phyloP scores from a whole-genome alignment of 92 coral and sea anemone species.

The Epizoanthus scotinus region DNA sequence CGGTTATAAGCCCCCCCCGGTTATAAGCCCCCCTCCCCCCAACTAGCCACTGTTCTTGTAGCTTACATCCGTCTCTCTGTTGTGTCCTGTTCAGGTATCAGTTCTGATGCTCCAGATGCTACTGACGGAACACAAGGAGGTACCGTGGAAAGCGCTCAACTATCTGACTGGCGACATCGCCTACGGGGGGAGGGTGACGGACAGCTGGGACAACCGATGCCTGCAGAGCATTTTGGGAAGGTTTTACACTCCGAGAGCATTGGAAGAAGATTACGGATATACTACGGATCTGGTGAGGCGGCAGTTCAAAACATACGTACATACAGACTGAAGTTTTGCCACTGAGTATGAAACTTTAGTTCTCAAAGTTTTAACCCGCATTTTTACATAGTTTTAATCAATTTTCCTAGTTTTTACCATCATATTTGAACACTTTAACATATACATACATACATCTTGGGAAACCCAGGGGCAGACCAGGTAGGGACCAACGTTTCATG shows the following conservation, averaged over 20 bases:
- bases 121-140: conserved; percentile 88
- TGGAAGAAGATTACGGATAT: conserved; percentile 83
- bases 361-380: too few species aligned
- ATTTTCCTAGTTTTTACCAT: too few species aligned
- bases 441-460: too few species aligned
- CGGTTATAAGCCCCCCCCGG: too few species aligned
- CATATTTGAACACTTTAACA: too few species aligned
- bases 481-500: neutral
- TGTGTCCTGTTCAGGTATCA: conserved; percentile 69
- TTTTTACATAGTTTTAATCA: too few species aligned
- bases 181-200: conserved; percentile 98
- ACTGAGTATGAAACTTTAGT: too few species aligned
- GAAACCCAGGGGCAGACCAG: too few species aligned
- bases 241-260: conserved; percentile 79
- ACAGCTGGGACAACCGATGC: conserved; percentile 95
- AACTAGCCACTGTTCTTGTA: neutral
- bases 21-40: too few species aligned
- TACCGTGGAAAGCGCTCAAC: conserved; percentile 89
- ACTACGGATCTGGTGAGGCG: conserved; percentile 72
- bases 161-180: conserved; percentile 94
- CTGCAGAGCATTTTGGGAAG: conserved; percentile 78
- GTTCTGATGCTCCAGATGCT: conserved; percentile 90
- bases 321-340: neutral
- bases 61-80: neutral
- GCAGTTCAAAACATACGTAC: neutral